Evolutionary conservation across 2,797 vertebrate species (phyloP).

Genomic region (Octomys mimax): DNA sequence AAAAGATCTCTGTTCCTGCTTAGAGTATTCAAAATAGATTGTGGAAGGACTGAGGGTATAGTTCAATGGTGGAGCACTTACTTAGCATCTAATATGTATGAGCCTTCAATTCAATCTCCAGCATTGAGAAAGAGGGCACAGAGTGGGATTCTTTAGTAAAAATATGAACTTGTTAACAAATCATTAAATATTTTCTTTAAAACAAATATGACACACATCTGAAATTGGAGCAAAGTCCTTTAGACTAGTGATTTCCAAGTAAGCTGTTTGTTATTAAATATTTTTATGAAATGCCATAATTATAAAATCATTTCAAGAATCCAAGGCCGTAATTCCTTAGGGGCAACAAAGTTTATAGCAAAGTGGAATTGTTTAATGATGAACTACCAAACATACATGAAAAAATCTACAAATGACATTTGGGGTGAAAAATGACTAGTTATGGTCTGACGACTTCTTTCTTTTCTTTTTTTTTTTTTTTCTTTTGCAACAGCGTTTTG

Average conservation of each 20-base stretch:
- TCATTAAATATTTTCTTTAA: constrained; percentile 62
- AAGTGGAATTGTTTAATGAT: constrained; percentile 66
- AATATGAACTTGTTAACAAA: constrained; percentile 52
- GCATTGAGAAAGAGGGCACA: not conserved
- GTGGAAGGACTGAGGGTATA: not conserved
- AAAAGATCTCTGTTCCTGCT: constrained; percentile 15
- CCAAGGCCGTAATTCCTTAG: constrained; percentile 64
- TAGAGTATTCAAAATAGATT: not conserved
- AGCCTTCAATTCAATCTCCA: not conserved
- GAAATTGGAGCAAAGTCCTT: constrained; percentile 74
- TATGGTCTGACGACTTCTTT: constrained; percentile 5
- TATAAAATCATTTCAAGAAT: constrained; percentile 77
- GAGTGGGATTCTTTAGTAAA: constrained; percentile 47
- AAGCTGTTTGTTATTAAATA: constrained; percentile 71
- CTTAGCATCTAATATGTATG: not conserved
- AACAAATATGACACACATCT: constrained; percentile 40
- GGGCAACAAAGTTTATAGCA: constrained; percentile 59
- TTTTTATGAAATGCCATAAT: constrained; percentile 79
- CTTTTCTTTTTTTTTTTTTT: not conserved
- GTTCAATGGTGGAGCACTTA: not conserved
- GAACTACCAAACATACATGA: constrained; percentile 3
- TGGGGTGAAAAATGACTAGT: constrained; percentile 27
- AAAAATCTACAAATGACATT: constrained; percentile 57
- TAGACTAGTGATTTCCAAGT: constrained; percentile 64
- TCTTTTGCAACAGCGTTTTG: not conserved